Conservation (phyloP, 2,113 vertebrate genomes). For the Origma solitaria region DNA sequence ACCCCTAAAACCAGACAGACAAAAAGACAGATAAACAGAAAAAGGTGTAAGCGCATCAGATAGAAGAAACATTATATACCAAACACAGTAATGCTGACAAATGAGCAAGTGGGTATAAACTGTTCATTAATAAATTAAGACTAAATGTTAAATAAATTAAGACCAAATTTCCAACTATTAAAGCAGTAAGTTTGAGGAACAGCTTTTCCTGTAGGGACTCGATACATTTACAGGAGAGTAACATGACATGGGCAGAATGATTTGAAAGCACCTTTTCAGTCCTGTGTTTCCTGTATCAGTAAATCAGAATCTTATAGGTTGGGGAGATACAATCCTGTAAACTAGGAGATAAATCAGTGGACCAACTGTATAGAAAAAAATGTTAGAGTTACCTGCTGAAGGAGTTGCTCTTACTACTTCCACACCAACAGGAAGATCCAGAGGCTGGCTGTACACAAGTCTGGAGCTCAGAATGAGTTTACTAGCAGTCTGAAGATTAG, state of each 20-base stretch:
- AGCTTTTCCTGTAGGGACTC: background rate
- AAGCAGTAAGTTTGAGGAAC: background rate
- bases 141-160: background rate
- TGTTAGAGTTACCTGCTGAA: constrained; percentile 82
- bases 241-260: background rate
- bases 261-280: background rate
- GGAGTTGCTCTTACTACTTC: constrained; percentile 95
- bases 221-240: background rate
- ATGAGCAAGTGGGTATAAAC: background rate
- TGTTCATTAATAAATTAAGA: background rate
- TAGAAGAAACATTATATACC: background rate
- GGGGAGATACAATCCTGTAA: background rate
- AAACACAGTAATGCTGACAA: background rate
- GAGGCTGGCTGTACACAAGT: constrained; percentile 88
- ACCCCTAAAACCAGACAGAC: background rate
- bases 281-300: background rate
- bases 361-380: background rate
- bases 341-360: background rate
- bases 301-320: background rate
- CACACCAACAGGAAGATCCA: constrained; percentile 88
- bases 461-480: constrained; percentile 95
- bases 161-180: background rate
- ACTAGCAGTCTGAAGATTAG: constrained; percentile 96
- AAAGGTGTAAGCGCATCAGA: background rate
- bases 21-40: background rate